Base-by-base conservation (phyloP, 2,888 invertebrate genomes). In the Drosophila merina region DNA sequence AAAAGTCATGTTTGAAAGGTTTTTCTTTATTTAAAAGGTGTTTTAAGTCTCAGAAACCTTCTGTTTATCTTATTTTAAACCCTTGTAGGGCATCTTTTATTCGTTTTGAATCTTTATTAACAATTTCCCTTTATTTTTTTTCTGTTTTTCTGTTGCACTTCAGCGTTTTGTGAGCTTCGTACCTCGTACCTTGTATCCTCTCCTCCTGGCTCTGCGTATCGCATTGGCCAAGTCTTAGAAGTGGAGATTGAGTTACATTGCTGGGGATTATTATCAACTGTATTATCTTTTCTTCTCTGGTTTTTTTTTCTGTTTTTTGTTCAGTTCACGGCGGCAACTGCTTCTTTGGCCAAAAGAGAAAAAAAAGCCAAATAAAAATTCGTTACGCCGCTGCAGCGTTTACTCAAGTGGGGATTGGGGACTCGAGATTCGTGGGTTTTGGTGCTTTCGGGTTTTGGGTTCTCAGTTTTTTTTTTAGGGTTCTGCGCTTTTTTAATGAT, bases 211-310 rank as follows among this genome's bases (percentile, higher is more conserved):
- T 73, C 44, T 75, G 77, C 81, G 80, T 83, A 83, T 77, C 74
- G 71, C 78, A 58, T 67, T 60, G 81, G 69, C 66, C 58, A 62
- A 49, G 73, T 70, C 85, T 85, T 87, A 83, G 88, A 84, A 77
- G 76, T 74, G 50, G 38, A 79, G 85, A 88, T 86, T 88, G 85
- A 88, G 85, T 86, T 86, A 86, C 85, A 86, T 86, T 88, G 77
- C 85, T 79, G 86, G 68, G 86, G 86, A 88, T 88, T 86, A 88
- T 87, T 87, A 86, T 88, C 88, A 80, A 86, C 87, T 79, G 87
- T 75, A 86, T 87, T 87, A 86, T 87, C 88, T 50, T 60, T 58
- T 57, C 55, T 73, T 54, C 55, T 47, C 48, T 12, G 26, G 55
- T 60, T 40, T 38, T 58, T 33, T 55, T 14, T 20, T 31, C n/a